Evolutionary conservation across 2,113 vertebrate genomes (phyloP), one percentile per base, ranked within the genome.

Genomic region (Picathartes gymnocephalus): DNA sequence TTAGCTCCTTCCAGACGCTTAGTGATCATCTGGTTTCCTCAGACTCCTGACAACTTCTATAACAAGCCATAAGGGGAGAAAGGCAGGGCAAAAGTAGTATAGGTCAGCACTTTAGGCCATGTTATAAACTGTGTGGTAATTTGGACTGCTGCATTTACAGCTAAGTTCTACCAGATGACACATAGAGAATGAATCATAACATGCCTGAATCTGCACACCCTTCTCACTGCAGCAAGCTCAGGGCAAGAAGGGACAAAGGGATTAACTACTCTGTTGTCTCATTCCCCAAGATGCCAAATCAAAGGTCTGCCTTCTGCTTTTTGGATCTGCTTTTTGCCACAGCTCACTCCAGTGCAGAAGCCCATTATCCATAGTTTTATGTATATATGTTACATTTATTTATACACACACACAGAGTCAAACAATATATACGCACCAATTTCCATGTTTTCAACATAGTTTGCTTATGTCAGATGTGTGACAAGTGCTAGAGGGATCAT

Each of bases 101-200:
- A 81, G 73, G 85, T 85, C 45, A 86, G 90, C 57, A 74, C 31
- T 81, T 65, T 7, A 33, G 57, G 57, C 62, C 61, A 56, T 54
- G 13, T 71, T 79, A 87, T 21, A 80, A 97, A 80, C 53, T 64
- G 33, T 33, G 50, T 31, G 86, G 86, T 96, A 93, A 96, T 95
- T 96, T 94, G 95, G 95, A 58, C 45, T 48, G 94, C 83, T 88
- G 61, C 23, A 81, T 87, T 96, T 94, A 94, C 40, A 92, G 91
- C 80, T 96, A 96, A 97, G 27, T 96, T 95, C 94, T 97, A 97
- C 96, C 96, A 97, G 93, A 97, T 97, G 97, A 97, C 97, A 96
- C 85, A 58, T 22, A 77, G 70, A 90, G 92, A 93, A 90, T 79
- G 84, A 97, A 82, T 95, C 91, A 88, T 51, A 93, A 87, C 82